Evolutionary conservation across 2,113 vertebrate species (phyloP), one percentile per base, ranked within the genome.

Genomic region (Callocephalon fimbriatum): DNA sequence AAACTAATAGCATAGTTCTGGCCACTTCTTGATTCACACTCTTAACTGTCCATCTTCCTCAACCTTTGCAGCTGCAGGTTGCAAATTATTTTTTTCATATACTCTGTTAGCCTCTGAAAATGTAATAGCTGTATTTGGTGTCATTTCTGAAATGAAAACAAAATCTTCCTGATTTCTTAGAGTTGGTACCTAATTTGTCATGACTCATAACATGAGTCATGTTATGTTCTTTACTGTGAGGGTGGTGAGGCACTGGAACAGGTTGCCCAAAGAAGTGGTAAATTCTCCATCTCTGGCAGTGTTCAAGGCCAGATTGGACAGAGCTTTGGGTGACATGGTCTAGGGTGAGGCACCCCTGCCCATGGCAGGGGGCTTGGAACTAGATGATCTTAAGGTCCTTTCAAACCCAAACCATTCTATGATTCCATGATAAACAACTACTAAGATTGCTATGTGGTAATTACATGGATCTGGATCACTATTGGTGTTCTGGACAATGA

Each of bases 131-230:
- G 9, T 26, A 53, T 78, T 76, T 62, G 17, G 13, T 73, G 25
- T 12, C 0, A 18, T 74, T 86, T 83, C 37, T 80, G 51, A 63
- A 73, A 59, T 12, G 15, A 47, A 79, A 79, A 42, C 15, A 53
- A 58, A 85, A 58, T 45, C 16, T 23, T 73, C 3, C 10, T 29
- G 10, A 13, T 70, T 80, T 54, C 29, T 83, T 72, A 21, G 15
- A 14, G 9, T 68, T 2, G 0, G 2, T 42, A 22, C 63, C 31
- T 81, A 10, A 42, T 73, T 82, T 79, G 3, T 66, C 2, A 2
- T 62, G n/a, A 51, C 10, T 67, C 51, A 53, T 53, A 27, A 51
- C 27, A 26, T 16, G 50, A 51, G 32, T 58, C 25, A 26, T 50
- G 48, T 51, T 35, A 23, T 35, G 21, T 58, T 58, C 21, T 58